Conservation (phyloP, 2,797 vertebrate species). For the Pseudochaenichthys georgianus region DNA sequence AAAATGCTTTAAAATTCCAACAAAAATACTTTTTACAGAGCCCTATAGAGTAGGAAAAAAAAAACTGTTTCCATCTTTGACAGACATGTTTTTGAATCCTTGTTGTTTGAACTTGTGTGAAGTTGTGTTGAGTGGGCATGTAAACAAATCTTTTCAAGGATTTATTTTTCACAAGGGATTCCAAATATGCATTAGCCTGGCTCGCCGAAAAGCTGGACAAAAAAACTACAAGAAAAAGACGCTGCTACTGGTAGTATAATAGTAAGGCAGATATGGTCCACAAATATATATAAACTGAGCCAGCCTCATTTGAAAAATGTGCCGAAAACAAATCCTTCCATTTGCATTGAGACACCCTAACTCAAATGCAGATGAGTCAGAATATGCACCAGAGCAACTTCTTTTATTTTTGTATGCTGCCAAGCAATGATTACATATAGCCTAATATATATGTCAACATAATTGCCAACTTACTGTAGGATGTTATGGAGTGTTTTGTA, state of each 20-base stretch:
- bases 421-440: constrained; percentile 77
- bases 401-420: constrained; percentile 88
- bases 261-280: constrained; percentile 49
- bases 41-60: constrained; percentile 11
- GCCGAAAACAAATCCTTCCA: constrained; percentile 65
- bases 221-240: constrained; percentile 26
- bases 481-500: constrained; percentile 78
- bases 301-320: constrained; percentile 67
- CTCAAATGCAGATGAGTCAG: constrained; percentile 73
- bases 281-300: constrained; percentile 69
- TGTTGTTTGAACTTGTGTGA: constrained; percentile 25
- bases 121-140: constrained; percentile 37
- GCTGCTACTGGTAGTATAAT: constrained; percentile 70
- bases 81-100: constrained; percentile 28
- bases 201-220: constrained; percentile 52
- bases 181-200: constrained; percentile 73
- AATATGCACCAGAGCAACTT: constrained; percentile 85
- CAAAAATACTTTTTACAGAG: constrained; percentile 9
- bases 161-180: constrained; percentile 32
- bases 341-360: constrained; percentile 70
- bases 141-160: constrained; percentile 14
- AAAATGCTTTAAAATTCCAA: constrained; percentile 2
- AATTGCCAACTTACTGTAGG: constrained; percentile 74
- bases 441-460: constrained; percentile 75
- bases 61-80: constrained; percentile 22